phyloP scores from a whole-genome alignment of 2,797 vertebrate species.

The Oceanodroma leucorhoa region DNA sequence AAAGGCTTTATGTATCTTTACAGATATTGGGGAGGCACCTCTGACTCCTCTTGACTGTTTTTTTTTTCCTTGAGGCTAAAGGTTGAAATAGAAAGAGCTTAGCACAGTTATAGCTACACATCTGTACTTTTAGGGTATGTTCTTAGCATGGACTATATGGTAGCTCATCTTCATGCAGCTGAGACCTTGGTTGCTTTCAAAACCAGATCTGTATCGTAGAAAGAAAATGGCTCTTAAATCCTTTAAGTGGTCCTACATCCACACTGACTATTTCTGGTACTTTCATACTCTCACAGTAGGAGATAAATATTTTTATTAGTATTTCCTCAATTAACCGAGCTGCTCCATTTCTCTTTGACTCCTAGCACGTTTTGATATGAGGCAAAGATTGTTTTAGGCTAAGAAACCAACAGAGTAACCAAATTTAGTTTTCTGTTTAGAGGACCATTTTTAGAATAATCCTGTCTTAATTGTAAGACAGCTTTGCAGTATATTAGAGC shows the following conservation, averaged over 20 bases:
- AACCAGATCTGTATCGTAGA: background rate
- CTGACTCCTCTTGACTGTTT: background rate
- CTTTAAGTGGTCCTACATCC: background rate
- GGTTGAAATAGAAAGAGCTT: constrained; percentile 8
- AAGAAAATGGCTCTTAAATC: background rate
- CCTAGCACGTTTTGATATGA: background rate
- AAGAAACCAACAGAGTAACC: background rate
- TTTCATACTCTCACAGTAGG: background rate
- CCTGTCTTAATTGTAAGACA: background rate
- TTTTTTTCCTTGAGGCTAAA: background rate
- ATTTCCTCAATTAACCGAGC: background rate
- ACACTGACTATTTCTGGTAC: background rate
- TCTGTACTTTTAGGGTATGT: background rate
- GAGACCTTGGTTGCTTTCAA: background rate
- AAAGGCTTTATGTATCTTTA: constrained; percentile 26
- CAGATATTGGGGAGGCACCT: background rate
- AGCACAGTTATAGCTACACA: background rate
- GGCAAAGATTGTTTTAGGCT: background rate
- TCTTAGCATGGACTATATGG: background rate
- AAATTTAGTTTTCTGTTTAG: background rate
- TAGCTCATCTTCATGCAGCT: background rate
- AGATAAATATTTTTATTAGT: background rate
- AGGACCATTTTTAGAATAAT: background rate
- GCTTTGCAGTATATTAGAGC: background rate
- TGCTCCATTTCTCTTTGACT: background rate